A percentile compares a stretch with the other conserved stretches of the same genome.
These are phyloP conservation scores for Cherax destructor DNA, from an alignment of 1,140 invertebrate species.

Conservation along the genomic window DNA sequence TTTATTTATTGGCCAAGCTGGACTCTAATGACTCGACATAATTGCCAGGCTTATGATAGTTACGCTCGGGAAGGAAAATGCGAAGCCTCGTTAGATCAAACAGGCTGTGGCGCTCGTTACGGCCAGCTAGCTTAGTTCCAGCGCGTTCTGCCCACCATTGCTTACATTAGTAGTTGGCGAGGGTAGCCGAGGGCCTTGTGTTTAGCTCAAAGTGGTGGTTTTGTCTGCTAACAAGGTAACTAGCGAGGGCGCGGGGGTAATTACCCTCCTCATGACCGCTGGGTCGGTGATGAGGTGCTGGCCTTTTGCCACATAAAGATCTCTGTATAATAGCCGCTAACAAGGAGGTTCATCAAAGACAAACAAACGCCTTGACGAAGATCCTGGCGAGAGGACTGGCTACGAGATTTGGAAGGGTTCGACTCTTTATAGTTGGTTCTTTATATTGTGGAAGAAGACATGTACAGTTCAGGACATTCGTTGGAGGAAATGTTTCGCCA, in stretches of 20 bases:
- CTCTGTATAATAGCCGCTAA: neutral
- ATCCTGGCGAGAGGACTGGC: too few relatives aligned
- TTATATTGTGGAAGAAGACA: too few relatives aligned
- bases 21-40: conserved; percentile 43
- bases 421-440: too few relatives aligned
- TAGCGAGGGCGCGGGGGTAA: conserved; percentile 30
- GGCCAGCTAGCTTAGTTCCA: conserved; percentile 13
- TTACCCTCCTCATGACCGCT: neutral
- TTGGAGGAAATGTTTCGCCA: too few relatives aligned
- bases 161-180: neutral
- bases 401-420: too few relatives aligned
- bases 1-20: conserved; percentile 30
- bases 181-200: neutral
- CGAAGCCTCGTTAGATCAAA: conserved; percentile 38
- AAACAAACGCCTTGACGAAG: neutral
- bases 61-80: conserved; percentile 19
- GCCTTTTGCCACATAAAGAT: neutral
- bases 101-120: conserved; percentile 29
- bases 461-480: too few relatives aligned
- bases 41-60: conserved; percentile 52
- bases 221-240: conserved; percentile 57
- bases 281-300: neutral
- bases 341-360: neutral
- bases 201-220: conserved; percentile 41
- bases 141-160: neutral